Evolutionary conservation across 2,113 vertebrate species (phyloP), one percentile per base, ranked within the genome.

Genomic region (Neopipo cinnamomea): DNA sequence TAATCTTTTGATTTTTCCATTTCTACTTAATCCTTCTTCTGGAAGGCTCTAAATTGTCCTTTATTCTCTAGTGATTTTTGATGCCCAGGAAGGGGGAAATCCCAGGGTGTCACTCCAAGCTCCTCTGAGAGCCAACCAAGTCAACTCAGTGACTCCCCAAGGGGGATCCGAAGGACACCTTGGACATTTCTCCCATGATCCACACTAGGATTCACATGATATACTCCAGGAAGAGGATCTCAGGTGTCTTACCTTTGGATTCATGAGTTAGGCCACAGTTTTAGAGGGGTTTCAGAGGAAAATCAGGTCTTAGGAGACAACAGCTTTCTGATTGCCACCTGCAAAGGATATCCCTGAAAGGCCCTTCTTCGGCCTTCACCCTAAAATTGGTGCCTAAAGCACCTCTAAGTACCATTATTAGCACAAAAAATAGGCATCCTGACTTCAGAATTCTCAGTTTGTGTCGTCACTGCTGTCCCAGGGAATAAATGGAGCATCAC

Each of bases 131-230:
- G 21, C 11, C 30, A 50, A 23, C 5, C 59, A 28, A 39, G 37
- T 16, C 28, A n/a, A 5, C 35, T 28, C 37, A 39, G 25, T 16
- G n/a, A 21, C 5, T 33, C 7, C 14, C 14, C 20, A 12, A 8
- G 11, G 27, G 27, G 33, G 11, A 35, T 13, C 37, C 28, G 35
- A 50, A 50, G 35, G 19, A n/a, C 1, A 33, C 8, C 1, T 4
- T 21, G 31, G 44, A n/a, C 85, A 37, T 56, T 82, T 52, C 9
- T 74, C 30, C 31, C 33, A 14, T 25, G 46, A 72, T 12, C 27
- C 15, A 4, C 28, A 8, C 5, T 5, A 4, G 11, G 15, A 39
- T 35, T 28, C 21, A 31, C 0, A 0, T 3, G n/a, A 37, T 35
- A 10, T 2, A 8, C 74, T 86, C 89, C 33, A 28, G 12, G 47